phyloP scores from a whole-genome alignment of 2,888 invertebrate species.

The Eupithecia dodoneata region DNA sequence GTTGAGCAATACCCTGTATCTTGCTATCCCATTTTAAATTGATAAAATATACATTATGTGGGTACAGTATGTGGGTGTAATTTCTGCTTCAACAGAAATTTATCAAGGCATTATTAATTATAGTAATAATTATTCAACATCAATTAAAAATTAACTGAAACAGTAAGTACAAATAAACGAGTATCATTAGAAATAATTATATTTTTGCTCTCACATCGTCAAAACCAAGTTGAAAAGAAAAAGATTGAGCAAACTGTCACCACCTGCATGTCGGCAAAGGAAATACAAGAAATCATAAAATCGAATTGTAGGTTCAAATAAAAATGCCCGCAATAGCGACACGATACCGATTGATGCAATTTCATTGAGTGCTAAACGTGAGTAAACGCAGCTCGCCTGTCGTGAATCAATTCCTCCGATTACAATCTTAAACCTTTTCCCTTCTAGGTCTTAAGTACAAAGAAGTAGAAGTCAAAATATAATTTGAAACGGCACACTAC shows the following conservation, averaged over 20 bases:
- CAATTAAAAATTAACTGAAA: not conserved
- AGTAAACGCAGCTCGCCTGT: slow-evolving; percentile 71
- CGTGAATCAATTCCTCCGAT: slow-evolving; percentile 62
- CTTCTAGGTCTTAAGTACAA: slow-evolving; percentile 55
- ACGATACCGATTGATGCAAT: slow-evolving; percentile 79
- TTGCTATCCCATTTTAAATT: not conserved
- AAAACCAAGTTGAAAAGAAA: slow-evolving; percentile 40
- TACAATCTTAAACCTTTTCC: slow-evolving; percentile 49
- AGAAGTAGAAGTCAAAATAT: slow-evolving; percentile 57
- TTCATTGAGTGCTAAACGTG: slow-evolving; percentile 81
- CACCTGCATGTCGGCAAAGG: slow-evolving; percentile 65
- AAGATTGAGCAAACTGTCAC: slow-evolving; percentile 60
- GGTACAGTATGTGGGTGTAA: not conserved
- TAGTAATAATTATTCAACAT: not conserved
- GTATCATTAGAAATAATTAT: not conserved
- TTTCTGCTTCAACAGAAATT: too few relatives aligned
- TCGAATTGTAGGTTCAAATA: slow-evolving; percentile 72
- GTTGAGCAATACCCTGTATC: not conserved
- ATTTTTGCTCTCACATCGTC: not conserved
- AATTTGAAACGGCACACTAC: slow-evolving; percentile 45
- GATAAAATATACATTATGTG: too few relatives aligned
- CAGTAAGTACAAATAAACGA: not conserved
- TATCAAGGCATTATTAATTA: too few relatives aligned
- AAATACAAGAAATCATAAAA: slow-evolving; percentile 65
- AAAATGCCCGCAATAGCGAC: slow-evolving; percentile 77